phyloP scores from a whole-genome alignment of 30 jellyfish, hydroid and myxozoan genomes.

The Pseudorhiza aurosa region DNA sequence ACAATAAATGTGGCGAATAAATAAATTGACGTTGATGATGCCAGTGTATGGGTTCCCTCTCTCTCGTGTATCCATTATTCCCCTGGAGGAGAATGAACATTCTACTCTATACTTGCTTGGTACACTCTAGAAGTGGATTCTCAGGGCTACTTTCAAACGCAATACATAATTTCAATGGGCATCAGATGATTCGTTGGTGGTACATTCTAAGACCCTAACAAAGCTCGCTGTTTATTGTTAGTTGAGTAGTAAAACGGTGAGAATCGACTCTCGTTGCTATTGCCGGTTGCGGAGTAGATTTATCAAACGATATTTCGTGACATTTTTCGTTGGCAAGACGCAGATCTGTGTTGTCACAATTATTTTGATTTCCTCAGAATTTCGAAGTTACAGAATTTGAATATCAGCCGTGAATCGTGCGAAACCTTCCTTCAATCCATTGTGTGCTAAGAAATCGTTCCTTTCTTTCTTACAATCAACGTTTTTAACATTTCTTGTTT shows the following conservation, averaged over 20 bases:
- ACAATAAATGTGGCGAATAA: no score
- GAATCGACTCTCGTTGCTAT: constrained; percentile 10
- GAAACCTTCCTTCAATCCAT: no score
- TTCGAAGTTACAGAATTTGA: neutral
- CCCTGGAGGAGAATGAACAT: no score
- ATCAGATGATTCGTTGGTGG: no score
- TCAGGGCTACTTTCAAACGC: no score
- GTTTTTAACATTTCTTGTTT: neutral
- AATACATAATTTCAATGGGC: no score
- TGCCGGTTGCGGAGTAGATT: neutral
- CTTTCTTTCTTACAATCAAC: neutral
- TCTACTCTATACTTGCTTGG: no score
- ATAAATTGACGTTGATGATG: no score
- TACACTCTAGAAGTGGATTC: no score
- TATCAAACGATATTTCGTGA: neutral
- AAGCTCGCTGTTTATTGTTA: neutral
- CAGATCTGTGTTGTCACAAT: neutral
- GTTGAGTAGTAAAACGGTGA: neutral
- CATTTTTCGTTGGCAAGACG: neutral
- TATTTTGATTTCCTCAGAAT: neutral
- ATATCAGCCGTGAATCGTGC: neutral
- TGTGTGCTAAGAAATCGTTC: neutral
- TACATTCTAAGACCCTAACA: neutral
- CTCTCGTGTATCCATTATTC: no score
- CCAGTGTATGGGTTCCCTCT: no score